Evolutionary conservation across 2,888 invertebrate genomes (phyloP), one percentile per base, ranked within the genome.

Genomic region (Atherix ibis): DNA sequence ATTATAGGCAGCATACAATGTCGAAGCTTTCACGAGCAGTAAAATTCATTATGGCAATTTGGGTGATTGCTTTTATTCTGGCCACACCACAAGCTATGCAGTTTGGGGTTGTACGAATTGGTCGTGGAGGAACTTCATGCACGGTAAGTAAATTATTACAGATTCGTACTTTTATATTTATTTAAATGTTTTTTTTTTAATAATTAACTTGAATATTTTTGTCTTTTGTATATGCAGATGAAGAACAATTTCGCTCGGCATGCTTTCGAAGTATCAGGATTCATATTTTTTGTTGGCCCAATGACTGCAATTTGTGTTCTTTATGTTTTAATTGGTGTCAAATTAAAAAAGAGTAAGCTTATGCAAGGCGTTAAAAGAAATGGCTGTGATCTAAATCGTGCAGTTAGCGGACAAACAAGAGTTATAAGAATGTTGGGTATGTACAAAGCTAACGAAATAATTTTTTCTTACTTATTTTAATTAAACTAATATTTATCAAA

Each of bases 231-330:
- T 4, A 19, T 37, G 14, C 48, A 61, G 61, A 57, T 61, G 44
- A 53, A 58, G 44, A 49, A 58, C 48, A 44, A 56, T 54, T 49
- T 63, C 62, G 49, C 52, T 34, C 71, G 73, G 38, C 75, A 80
- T 60, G 74, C 77, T 41, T 83, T 85, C 51, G 77, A 80, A 50
- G 71, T 84, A 48, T 83, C 87, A 10, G 76, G 77, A 46, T 73
- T 79, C 51, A 62, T 87, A 48, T 85, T 88, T 61, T 89, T 89
- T 55, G 73, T 84, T 25, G 73, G 78, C 27, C 89, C 88, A 2
- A 85, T 89, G 84, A 79, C 80, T 19, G 66, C 87, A 40, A 85
- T 89, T 52, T 75, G 76, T 19, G 78, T 84, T 41, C 63, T 89
- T 40, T 89, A 89, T 51, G 70, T 79, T 34, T 63, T 81, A 43